These are phyloP conservation scores for Cryptoprocta ferox DNA, from an alignment of 2,797 vertebrate species.

Conservation along the genomic window DNA sequence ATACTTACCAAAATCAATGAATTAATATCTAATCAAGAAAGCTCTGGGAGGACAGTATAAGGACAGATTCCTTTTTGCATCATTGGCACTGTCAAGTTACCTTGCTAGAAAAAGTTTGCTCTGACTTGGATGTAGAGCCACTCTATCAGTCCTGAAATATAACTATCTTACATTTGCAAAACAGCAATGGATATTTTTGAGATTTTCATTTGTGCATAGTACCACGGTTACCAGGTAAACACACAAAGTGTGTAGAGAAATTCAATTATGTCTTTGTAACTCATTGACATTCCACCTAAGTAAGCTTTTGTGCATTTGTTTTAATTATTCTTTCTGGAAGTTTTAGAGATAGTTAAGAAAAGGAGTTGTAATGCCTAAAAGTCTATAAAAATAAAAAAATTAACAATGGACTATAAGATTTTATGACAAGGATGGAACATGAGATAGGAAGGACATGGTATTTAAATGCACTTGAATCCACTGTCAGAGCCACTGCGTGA, in stretches of 20 bases:
- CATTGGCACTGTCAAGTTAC: background rate
- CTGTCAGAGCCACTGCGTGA: background rate
- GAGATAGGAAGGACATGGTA: background rate
- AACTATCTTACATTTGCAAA: background rate
- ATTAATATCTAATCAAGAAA: background rate
- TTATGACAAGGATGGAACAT: background rate
- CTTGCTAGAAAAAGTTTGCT: background rate
- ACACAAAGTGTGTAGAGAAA: background rate
- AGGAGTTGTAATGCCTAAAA: background rate
- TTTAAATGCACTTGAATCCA: conserved; percentile 1
- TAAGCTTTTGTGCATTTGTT: background rate
- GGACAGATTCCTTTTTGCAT: background rate
- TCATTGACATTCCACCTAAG: background rate
- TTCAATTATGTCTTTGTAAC: conserved; percentile 3
- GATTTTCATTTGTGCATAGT: background rate
- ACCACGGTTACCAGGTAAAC: background rate
- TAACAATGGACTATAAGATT: background rate
- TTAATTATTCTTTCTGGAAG: conserved; percentile 43
- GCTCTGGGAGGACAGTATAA: background rate
- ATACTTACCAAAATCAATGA: background rate
- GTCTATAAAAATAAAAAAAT: background rate
- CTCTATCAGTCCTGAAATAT: background rate
- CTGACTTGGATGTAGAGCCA: background rate
- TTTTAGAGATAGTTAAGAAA: conserved; percentile 42
- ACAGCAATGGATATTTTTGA: background rate